Evolutionary conservation across 2,888 invertebrate genomes (phyloP), one percentile per base, ranked within the genome.

Genomic region (Coleophora flavipennella): DNA sequence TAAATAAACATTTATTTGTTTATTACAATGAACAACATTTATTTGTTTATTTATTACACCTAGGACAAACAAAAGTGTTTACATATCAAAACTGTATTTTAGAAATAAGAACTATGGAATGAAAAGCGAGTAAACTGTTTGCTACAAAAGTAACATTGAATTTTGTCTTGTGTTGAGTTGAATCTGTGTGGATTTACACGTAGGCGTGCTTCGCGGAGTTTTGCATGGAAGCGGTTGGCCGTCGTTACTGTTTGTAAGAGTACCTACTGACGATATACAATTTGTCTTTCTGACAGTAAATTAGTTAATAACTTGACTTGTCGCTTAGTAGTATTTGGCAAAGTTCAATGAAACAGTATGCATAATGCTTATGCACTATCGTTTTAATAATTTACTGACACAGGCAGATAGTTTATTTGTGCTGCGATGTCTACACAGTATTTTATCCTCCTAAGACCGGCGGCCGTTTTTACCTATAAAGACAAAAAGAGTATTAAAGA

Each of bases 251-350:
- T 67, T 54, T 20, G 20, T 20, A 61, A n/a, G n/a, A n/a, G n/a
- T n/a, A n/a, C n/a, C n/a, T 56, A 40, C 35, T 40, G 35, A 43
- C 33, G 12, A 36, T 27, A 54, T 46, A 57, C 51, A 50, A 51
- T 57, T 55, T 49, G 50, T 55, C 59, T 55, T 58, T 63, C 57
- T 62, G 62, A 51, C 55, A 52, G 58, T 46, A 59, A 44, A 60
- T 72, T 68, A 71, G 72, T 57, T 52, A 20, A 20, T 50, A 50
- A 62, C 54, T 58, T 55, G 54, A 61, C 33, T 41, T 68, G 57
- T 61, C 57, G 79, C 79, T 80, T 79, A 59, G 80, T 81, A 81
- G 80, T 59, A 57, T 68, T 79, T 78, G 78, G 78, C 76, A 20
- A 20, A 20, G 65, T 62, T 69, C 44, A 51, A 48, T 36, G 48